Base-by-base conservation (phyloP, 2,888 invertebrate genomes). In the Boloria euphrosyne region DNA sequence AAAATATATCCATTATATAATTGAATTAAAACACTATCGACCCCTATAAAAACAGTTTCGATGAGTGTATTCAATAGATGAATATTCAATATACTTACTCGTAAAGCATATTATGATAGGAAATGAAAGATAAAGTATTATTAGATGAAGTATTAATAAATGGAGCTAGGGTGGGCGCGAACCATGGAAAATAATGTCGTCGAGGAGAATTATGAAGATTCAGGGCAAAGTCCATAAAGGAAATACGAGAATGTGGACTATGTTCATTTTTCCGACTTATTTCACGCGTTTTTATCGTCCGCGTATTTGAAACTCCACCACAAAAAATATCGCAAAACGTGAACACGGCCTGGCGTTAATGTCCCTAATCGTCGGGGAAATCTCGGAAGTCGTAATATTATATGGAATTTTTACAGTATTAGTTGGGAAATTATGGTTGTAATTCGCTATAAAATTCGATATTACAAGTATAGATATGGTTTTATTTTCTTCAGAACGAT, bases 241-340 rank as follows among this genome's bases (percentile, higher is more conserved):
- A 78, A 76, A 74, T 71, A 74, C 75, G 74, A 70, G 79, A 83
- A 82, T 80, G 82, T 75, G 75, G 76, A 75, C 85, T 84, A 86
- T 89, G 86, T 88, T 85, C 82, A 84, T 87, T 87, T 81, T 87
- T 85, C 85, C 85, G 80, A 84, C 82, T 84, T 88, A 87, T 85
- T 89, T 85, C 81, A 84, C 80, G 77, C 79, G 72, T 78, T 80
- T 81, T 83, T 80, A 76, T 78, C 76, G 71, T 73, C 68, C 75
- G 74, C 71, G 66, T 71, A 62, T 73, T 77, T 73, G 74, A 70
- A 75, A 74, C 73, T 74, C 71, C 72, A 73, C 70, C 58, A 73
- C 73, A 79, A 86, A 84, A 86, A 87, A 85, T 75, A 75, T 68
- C 72, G 68, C 74, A 61, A 72, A 75, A 71, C 63, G 71, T 52